A percentile compares a stretch with the other conserved stretches of the same genome.
phyloP scores from a whole-genome alignment of 2,113 vertebrate genomes.

The Pelmatolapia mariae region DNA sequence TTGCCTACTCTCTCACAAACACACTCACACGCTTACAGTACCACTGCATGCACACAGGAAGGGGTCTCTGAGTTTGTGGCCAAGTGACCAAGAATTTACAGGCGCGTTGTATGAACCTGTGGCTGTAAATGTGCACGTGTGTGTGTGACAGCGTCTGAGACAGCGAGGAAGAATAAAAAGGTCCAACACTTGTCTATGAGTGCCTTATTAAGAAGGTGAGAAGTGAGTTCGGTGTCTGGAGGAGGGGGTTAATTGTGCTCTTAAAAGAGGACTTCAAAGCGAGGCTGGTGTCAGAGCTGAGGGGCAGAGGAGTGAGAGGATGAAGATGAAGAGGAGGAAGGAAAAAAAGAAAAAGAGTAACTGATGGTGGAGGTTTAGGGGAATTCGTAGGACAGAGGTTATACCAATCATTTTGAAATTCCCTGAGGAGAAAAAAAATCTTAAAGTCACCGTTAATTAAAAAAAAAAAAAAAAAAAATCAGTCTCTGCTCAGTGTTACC shows the following conservation, averaged over 20 bases:
- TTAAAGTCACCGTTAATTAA: not conserved
- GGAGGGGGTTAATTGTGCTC: constrained; percentile 69
- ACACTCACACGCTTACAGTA: constrained; percentile 5
- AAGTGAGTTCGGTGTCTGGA: constrained; percentile 78
- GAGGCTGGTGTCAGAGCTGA: constrained; percentile 62
- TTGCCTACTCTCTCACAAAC: not conserved
- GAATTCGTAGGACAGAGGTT: not conserved
- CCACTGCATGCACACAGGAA: constrained; percentile 21
- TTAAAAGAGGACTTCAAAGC: constrained; percentile 78
- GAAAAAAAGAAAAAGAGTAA: constrained; percentile 20
- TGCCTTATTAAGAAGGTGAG: constrained; percentile 79
- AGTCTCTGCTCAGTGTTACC: not conserved
- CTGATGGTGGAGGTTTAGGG: not conserved
- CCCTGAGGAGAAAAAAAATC: not conserved
- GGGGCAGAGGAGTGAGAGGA: constrained; percentile 51
- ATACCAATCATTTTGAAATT: not conserved
- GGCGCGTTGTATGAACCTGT: constrained; percentile 40
- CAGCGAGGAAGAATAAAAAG: constrained; percentile 17
- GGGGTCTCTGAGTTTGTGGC: constrained; percentile 53
- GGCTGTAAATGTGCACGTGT: constrained; percentile 12
- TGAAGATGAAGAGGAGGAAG: constrained; percentile 22
- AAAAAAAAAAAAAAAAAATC: not conserved
- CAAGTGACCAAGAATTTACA: constrained; percentile 73
- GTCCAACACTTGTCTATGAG: constrained; percentile 64
- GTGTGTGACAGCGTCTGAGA: constrained; percentile 22